These are phyloP conservation scores for Crossaster papposus DNA, from an alignment of 53 echinoderm and acorn worm genomes.

Conservation along the genomic window DNA sequence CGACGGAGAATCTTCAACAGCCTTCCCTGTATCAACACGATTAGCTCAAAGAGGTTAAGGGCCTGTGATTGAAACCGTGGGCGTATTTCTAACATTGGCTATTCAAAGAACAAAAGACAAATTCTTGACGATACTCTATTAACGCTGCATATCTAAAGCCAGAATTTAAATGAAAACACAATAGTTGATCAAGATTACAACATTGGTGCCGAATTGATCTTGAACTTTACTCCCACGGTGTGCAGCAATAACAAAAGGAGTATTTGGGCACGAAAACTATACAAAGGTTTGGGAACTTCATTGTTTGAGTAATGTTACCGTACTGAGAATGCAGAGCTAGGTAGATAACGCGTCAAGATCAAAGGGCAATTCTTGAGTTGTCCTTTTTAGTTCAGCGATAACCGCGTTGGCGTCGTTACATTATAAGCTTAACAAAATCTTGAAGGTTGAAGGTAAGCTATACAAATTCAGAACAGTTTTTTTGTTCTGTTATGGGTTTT, in stretches of 20 bases:
- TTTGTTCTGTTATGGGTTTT: background rate
- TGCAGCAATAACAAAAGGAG: background rate
- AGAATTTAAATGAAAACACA: background rate
- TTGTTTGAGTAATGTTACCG: slow-evolving; percentile 33
- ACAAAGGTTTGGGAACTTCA: slow-evolving; percentile 4
- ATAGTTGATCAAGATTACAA: slow-evolving; percentile 14
- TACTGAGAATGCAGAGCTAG: slow-evolving; percentile 5
- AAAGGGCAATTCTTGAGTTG: background rate
- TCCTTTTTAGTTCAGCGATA: background rate
- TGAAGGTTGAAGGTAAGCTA: background rate
- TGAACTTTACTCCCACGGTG: slow-evolving; percentile 52
- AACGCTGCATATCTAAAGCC: background rate
- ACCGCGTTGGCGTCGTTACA: background rate
- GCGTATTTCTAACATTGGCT: no score
- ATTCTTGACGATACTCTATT: no score
- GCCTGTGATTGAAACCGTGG: no score
- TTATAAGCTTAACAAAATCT: background rate
- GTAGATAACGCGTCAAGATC: slow-evolving; percentile 27
- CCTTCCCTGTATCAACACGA: no score
- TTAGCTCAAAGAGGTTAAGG: no score
- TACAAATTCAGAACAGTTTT: background rate
- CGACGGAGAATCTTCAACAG: no score
- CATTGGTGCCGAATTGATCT: slow-evolving; percentile 17
- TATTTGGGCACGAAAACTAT: background rate
- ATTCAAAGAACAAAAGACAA: no score